phyloP scores from a whole-genome alignment of 2,797 vertebrate species.

The Tapirus indicus region DNA sequence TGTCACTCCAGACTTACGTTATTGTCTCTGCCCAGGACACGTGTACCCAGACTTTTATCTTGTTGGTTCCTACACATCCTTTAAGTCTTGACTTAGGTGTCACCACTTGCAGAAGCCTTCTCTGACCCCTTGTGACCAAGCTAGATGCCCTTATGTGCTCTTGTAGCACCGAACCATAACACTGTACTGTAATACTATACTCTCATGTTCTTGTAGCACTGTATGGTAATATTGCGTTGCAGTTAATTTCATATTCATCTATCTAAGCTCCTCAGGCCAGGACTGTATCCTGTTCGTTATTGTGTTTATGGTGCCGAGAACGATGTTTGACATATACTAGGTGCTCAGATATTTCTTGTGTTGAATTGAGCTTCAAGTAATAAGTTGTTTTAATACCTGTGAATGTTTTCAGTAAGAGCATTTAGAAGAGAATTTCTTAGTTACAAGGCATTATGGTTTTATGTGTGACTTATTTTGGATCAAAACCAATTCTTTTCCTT shows the following conservation, averaged over 20 bases:
- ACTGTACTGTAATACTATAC: neutral
- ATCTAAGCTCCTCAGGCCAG: neutral
- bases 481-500: conserved; percentile 53
- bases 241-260: neutral
- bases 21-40: neutral
- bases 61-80: neutral
- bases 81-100: neutral
- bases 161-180: neutral
- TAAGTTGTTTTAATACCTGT: neutral
- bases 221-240: neutral
- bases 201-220: neutral
- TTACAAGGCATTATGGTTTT: neutral
- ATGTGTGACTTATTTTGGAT: conserved; percentile 61
- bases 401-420: conserved; percentile 45
- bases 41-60: neutral
- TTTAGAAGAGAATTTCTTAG: conserved; percentile 54
- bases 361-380: neutral
- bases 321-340: neutral
- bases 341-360: neutral
- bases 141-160: neutral
- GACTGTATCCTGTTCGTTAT: neutral
- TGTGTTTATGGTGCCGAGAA: neutral
- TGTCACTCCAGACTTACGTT: neutral
- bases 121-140: neutral
- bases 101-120: neutral